phyloP scores from a whole-genome alignment of 2,888 invertebrate genomes.

The Theristus sp. region DNA sequence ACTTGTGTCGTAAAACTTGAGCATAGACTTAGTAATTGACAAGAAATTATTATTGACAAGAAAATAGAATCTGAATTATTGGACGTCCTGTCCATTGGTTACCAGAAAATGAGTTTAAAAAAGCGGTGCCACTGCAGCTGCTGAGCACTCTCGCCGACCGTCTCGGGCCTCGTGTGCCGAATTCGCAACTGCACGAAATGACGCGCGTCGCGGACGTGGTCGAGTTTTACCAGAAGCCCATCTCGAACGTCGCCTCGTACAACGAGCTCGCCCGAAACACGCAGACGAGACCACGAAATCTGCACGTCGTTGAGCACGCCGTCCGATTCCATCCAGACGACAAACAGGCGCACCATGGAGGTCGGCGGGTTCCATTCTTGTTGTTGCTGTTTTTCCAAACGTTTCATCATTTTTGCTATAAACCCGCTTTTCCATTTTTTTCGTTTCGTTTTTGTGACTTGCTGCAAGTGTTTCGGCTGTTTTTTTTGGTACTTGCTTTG shows the following conservation, averaged over 20 bases:
- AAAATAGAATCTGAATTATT: too few species aligned
- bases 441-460: background rate
- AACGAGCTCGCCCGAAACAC: constrained; percentile 13
- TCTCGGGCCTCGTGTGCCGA: constrained; percentile 11
- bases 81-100: too few species aligned
- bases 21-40: too few species aligned
- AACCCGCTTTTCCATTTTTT: too few species aligned
- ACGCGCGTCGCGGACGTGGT: constrained; percentile 15
- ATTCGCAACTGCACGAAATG: constrained; percentile 16
- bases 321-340: constrained; percentile 24
- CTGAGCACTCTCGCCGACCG: background rate
- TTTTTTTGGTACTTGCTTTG: background rate
- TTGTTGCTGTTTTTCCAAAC: background rate
- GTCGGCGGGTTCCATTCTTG: constrained; percentile 6
- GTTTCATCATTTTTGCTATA: background rate
- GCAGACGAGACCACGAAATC: constrained; percentile 14
- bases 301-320: constrained; percentile 19
- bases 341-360: constrained; percentile 18
- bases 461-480: background rate
- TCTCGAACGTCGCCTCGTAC: constrained; percentile 15
- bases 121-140: background rate
- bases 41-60: too few species aligned
- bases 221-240: constrained; percentile 18
- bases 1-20: too few species aligned
- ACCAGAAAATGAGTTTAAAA: too few species aligned